Percentiles rank a stretch among this genome's conserved stretches.
Conservation (phyloP, 2,888 invertebrate genomes). For the Ceraclea dissimilis region DNA sequence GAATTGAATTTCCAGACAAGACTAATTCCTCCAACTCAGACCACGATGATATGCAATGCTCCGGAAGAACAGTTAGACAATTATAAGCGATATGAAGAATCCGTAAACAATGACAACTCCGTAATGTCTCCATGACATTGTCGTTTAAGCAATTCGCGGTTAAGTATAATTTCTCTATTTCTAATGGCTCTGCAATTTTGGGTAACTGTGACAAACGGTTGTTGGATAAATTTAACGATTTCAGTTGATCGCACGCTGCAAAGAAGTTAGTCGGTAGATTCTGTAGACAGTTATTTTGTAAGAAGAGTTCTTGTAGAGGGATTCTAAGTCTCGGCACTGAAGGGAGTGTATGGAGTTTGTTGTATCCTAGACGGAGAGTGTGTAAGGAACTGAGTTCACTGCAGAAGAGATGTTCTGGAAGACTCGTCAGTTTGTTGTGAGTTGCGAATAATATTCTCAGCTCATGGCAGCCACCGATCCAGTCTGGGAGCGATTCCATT, state of each 20-base stretch:
- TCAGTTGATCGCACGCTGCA: constrained; percentile 54
- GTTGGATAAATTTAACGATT: constrained; percentile 69
- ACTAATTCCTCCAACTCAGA: constrained; percentile 73
- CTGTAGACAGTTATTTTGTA: constrained; percentile 73
- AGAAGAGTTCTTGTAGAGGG: constrained; percentile 61
- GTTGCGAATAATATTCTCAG: constrained; percentile 66
- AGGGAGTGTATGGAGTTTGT: constrained; percentile 66
- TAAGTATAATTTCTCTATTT: constrained; percentile 62
- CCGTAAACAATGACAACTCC: constrained; percentile 56
- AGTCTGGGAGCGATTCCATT: constrained; percentile 64
- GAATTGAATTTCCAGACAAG: constrained; percentile 72
- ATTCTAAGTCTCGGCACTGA: constrained; percentile 56
- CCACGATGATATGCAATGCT: constrained; percentile 69
- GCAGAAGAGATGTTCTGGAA: constrained; percentile 67
- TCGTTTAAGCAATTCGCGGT: constrained; percentile 73
- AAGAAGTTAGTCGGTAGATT: constrained; percentile 71
- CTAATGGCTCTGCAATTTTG: constrained; percentile 52
- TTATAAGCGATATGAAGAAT: constrained; percentile 74
- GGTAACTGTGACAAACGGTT: constrained; percentile 68
- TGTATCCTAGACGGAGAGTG: constrained; percentile 69
- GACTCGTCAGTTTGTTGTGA: constrained; percentile 60
- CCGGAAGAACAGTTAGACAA: constrained; percentile 63
- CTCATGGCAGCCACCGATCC: constrained; percentile 67
- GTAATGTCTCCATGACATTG: constrained; percentile 57
- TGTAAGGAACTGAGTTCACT: constrained; percentile 66